Conservation (phyloP, 1,140 invertebrate genomes). For the Hylyphantes graminicola region DNA sequence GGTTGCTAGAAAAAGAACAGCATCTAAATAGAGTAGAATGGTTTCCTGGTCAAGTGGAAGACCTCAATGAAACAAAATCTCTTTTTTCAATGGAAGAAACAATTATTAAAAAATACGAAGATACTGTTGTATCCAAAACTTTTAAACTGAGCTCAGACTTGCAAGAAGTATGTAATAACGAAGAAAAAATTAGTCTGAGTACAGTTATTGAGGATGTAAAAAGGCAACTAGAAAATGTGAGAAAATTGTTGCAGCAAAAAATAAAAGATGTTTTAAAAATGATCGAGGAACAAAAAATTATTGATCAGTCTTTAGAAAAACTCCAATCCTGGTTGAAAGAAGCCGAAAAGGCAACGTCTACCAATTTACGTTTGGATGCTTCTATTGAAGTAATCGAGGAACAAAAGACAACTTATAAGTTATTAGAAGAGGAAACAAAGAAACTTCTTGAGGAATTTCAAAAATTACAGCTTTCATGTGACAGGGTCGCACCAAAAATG, state of each 20-base stretch:
- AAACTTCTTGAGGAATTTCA: constrained; percentile 49
- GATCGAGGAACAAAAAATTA: constrained; percentile 79
- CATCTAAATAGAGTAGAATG: constrained; percentile 75
- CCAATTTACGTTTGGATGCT: constrained; percentile 78
- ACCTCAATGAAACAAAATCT: constrained; percentile 41
- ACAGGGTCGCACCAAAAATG: constrained; percentile 44
- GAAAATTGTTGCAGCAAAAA: constrained; percentile 72
- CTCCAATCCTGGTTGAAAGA: constrained; percentile 87
- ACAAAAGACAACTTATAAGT: constrained; percentile 73
- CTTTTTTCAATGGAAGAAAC: constrained; percentile 68
- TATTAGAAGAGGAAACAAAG: constrained; percentile 47
- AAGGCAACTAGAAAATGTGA: constrained; percentile 62
- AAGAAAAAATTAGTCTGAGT: constrained; percentile 68
- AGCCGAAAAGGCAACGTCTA: constrained; percentile 84
- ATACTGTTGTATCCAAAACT: constrained; percentile 78
- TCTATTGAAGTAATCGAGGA: constrained; percentile 85
- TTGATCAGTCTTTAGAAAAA: constrained; percentile 83
- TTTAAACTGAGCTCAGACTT: constrained; percentile 80
- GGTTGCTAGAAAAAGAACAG: constrained; percentile 81
- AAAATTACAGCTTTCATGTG: constrained; percentile 50
- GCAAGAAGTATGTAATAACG: constrained; percentile 82
- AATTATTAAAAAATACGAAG: constrained; percentile 83
- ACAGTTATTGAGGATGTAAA: constrained; percentile 36
- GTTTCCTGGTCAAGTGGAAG: constrained; percentile 70
- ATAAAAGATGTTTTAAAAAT: constrained; percentile 79